Evolutionary conservation across 2,113 vertebrate genomes (phyloP).

Genomic region (Pelodiscus sinensis): DNA sequence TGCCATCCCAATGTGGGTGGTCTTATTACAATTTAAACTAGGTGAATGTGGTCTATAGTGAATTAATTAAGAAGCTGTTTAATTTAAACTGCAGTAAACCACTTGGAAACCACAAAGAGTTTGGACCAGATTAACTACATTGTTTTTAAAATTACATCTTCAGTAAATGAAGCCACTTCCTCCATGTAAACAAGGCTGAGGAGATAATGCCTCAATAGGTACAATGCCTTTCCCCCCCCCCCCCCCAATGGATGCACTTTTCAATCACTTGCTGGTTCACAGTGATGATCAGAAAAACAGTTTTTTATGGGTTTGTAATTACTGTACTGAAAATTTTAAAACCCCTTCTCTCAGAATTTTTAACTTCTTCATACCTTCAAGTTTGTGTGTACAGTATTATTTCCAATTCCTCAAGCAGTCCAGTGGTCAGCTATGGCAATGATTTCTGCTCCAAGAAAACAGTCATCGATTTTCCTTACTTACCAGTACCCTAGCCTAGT

Average conservation of each 20-base stretch:
- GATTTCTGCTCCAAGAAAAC: neutral
- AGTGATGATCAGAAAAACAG: neutral
- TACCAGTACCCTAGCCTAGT: neutral
- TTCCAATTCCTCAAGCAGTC: neutral
- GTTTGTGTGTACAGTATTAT: neutral
- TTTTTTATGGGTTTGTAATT: neutral
- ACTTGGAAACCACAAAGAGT: neutral
- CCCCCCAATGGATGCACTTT: neutral
- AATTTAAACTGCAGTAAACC: neutral
- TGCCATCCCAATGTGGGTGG: neutral
- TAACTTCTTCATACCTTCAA: neutral
- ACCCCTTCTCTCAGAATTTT: neutral
- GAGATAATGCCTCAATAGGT: neutral
- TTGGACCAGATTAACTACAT: neutral
- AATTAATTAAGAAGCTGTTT: neutral
- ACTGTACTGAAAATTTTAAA: neutral
- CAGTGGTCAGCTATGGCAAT: neutral
- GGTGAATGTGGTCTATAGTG: neutral
- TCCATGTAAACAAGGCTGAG: neutral
- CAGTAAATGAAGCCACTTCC: neutral
- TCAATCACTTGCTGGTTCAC: neutral
- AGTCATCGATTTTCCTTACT: neutral
- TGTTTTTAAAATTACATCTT: neutral
- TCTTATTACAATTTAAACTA: neutral
- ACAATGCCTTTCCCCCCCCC: neutral